Base-by-base conservation (phyloP, 2,888 invertebrate species). In the Cheilosia scutellata region DNA sequence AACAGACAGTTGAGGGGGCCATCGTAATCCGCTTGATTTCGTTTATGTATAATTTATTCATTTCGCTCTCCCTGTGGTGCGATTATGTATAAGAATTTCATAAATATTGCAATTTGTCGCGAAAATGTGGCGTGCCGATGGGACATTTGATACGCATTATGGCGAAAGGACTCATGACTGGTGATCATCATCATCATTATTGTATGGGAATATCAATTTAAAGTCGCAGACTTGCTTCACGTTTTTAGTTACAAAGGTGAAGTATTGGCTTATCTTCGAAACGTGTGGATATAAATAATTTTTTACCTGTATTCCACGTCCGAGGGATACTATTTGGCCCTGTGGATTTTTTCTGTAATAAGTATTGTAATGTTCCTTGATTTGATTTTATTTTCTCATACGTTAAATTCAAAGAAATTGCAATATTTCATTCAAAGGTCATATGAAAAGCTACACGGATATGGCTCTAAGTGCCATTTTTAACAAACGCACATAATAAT, bases 31-130 rank as follows among this genome's bases (percentile, higher is more conserved):
- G 53, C 49, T 66, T 60, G 53, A 44, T 60, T 60, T 60, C 40
- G 29, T 47, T 40, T 47, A 57, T 57, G 27, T 47, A 65, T 57
- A 65, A 65, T 47, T 75, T 65, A 75, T 63, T 55, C 33, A 51
- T 4, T 42, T 74, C 72, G 47, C 71, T 66, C 37, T 13, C 51
- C n/a, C 20, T 2, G n/a, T n/a, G 33, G 25, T 20, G 31, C 51
- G 27, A 27, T 79, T 84, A 5, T 79, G 60, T 65, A 71, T 76
- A 71, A 42, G 75, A 66, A 66, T 58, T 51, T 70, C 44, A 53
- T 70, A 75, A 79, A 75, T 71, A 79, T 84, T 84, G 70, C 75
- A 84, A 79, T 84, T 79, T 79, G 63, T 42, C 70, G 65, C 65
- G 37, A 31, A 82, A 66, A 42, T 51, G 42, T 42, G 29, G 25